Base-by-base conservation (phyloP, 1,140 invertebrate species). In the Cheumatopsyche charites region DNA sequence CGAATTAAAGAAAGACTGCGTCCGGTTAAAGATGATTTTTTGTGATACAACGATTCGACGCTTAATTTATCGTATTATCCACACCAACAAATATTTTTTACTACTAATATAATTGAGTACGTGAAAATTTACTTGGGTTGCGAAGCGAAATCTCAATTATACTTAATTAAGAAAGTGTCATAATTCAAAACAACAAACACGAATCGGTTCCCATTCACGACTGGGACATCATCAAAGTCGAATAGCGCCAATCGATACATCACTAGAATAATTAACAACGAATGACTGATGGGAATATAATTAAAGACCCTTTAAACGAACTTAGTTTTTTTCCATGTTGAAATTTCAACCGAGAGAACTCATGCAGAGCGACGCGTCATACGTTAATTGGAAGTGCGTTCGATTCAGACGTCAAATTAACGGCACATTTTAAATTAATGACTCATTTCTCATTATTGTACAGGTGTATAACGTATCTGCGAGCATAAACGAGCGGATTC, bases 281-380 rank as follows among this genome's bases (percentile, higher is more conserved):
- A 42, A 23, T 68, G 66, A 68, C 47, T 68, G 66, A 68, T 68
- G 66, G 66, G 66, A 68, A 43, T 68, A 68, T 68, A 68, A 68
- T 68, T 68, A 68, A 68, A 45, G 66, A 68, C 47, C 66, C 47
- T 68, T 68, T 68, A 68, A 36, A 21, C 15, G 21, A 6, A 29
- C 47, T 49, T 45, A 52, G 15, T 52, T 29, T 68, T 68, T 68
- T 68, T 21, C 15, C 15, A 5, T 63, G 9, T 41, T 43, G 29
- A 41, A 45, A 45, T 66, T 47, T n/a, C 15, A n/a, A 47, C 15
- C 13, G 15, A n/a, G 11, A 47, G 11, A 12, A 58, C 23, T 58
- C 55, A 58, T 7, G 17, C 12, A 12, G 43, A n/a, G 43, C 43
- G 41, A 45, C 49, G 36, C 49, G 49, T 68, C 49, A 26, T 15